phyloP scores from a whole-genome alignment of 2,888 invertebrate genomes.

The Clunio marinus region DNA sequence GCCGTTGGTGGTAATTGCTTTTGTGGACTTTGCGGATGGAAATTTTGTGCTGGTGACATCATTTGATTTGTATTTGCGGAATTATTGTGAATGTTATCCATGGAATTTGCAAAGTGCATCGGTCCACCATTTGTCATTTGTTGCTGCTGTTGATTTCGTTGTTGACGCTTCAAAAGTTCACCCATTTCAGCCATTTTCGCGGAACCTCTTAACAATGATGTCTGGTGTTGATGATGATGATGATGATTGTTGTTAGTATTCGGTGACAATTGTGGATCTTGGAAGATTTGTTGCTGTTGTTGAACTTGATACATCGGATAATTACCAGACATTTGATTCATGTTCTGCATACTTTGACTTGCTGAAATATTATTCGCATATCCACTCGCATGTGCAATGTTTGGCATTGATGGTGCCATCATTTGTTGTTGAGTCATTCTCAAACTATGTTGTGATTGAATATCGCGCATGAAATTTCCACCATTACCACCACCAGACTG shows the following conservation, averaged over 20 bases:
- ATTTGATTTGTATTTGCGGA: slow-evolving; percentile 37
- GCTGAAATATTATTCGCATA: slow-evolving; percentile 46
- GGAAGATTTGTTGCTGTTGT: slow-evolving; percentile 43
- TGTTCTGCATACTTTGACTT: slow-evolving; percentile 52
- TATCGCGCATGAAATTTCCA: slow-evolving; percentile 46
- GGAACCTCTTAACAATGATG: slow-evolving; percentile 49
- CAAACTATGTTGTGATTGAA: slow-evolving; percentile 46
- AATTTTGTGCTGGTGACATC: slow-evolving; percentile 40
- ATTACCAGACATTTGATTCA: slow-evolving; percentile 44
- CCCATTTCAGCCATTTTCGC: slow-evolving; percentile 77
- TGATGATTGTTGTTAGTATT: too few species aligned
- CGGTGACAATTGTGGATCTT: slow-evolving; percentile 43
- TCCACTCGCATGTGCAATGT: slow-evolving; percentile 46
- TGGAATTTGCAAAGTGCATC: slow-evolving; percentile 43
- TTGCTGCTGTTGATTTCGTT: slow-evolving; percentile 48
- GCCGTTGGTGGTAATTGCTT: slow-evolving; percentile 57
- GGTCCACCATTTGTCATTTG: slow-evolving; percentile 45
- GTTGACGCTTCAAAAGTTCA: slow-evolving; percentile 67
- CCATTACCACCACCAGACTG: too few species aligned
- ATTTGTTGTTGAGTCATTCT: slow-evolving; percentile 48
- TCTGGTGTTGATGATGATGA: slow-evolving; percentile 42
- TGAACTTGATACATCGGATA: slow-evolving; percentile 40
- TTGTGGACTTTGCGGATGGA: slow-evolving; percentile 54
- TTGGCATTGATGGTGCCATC: slow-evolving; percentile 52
- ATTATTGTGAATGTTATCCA: slow-evolving; percentile 37